phyloP scores from a whole-genome alignment of 2,888 invertebrate genomes.

The Julus scandinavius region DNA sequence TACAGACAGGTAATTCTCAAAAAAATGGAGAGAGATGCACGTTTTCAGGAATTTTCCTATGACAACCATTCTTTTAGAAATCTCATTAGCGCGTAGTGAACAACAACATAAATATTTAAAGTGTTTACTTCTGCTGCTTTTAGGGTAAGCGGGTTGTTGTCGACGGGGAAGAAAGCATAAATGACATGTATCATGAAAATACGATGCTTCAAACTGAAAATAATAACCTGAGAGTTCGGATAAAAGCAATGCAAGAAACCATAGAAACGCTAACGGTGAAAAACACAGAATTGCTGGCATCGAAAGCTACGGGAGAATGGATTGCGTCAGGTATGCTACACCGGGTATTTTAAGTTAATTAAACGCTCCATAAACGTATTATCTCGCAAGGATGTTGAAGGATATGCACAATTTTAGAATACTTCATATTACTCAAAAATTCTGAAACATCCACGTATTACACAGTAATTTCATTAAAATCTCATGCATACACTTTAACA shows the following conservation, averaged over 20 bases:
- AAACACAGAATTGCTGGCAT: constrained; percentile 83
- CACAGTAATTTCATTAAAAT: too few relatives aligned
- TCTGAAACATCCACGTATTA: too few relatives aligned
- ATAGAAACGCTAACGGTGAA: constrained; percentile 85
- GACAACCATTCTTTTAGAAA: too few relatives aligned
- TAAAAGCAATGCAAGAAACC: constrained; percentile 95
- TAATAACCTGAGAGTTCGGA: constrained; percentile 83
- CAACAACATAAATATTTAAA: too few relatives aligned
- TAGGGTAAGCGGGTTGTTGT: constrained; percentile 88
- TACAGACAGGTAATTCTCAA: constrained; percentile 77
- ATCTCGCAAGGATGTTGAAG: too few relatives aligned
- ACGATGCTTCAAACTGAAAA: constrained; percentile 89
- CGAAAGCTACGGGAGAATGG: constrained; percentile 78
- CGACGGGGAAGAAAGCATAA: constrained; percentile 87
- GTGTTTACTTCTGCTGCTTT: constrained; percentile 55
- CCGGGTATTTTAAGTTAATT: too few relatives aligned
- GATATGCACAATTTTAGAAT: too few relatives aligned
- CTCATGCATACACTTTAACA: too few relatives aligned
- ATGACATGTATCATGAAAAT: constrained; percentile 97
- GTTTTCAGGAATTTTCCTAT: too few relatives aligned
- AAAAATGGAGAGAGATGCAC: not conserved
- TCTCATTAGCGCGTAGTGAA: too few relatives aligned
- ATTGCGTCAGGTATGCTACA: constrained; percentile 63
- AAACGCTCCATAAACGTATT: too few relatives aligned
- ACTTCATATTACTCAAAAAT: too few relatives aligned